These are phyloP conservation scores for Sakesphorus luctuosus DNA, from an alignment of 2,113 vertebrate genomes.

Conservation along the genomic window DNA sequence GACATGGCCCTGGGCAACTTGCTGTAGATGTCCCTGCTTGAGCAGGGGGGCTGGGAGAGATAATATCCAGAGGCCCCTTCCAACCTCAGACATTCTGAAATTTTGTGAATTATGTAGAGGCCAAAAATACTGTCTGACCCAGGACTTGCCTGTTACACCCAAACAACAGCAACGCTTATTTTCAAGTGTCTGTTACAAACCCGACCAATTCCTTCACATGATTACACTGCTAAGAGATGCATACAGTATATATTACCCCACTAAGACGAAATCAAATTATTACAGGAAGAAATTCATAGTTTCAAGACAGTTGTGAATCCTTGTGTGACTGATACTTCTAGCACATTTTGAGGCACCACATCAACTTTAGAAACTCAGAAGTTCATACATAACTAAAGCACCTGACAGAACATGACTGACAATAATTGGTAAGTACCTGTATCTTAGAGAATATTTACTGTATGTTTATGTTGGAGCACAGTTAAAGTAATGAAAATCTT, in stretches of 20 bases:
- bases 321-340: constrained; percentile 6
- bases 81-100: not conserved
- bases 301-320: constrained; percentile 29
- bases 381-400: constrained; percentile 3
- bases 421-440: not conserved
- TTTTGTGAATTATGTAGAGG: not conserved
- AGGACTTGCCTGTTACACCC: not conserved
- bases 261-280: constrained; percentile 48
- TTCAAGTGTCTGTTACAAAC: not conserved
- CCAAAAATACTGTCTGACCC: not conserved
- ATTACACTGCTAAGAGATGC: not conserved
- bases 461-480: not conserved
- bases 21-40: not conserved
- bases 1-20: not conserved
- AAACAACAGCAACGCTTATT: not conserved
- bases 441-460: not conserved
- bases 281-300: constrained; percentile 54
- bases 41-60: not conserved
- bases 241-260: not conserved
- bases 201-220: not conserved
- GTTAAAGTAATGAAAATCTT: not conserved
- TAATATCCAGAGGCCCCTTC: not conserved
- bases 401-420: not conserved
- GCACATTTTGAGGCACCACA: constrained; percentile 22
- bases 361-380: constrained; percentile 44